Conservation (phyloP, 1,140 invertebrate genomes). For the Aculops lycopersici region DNA sequence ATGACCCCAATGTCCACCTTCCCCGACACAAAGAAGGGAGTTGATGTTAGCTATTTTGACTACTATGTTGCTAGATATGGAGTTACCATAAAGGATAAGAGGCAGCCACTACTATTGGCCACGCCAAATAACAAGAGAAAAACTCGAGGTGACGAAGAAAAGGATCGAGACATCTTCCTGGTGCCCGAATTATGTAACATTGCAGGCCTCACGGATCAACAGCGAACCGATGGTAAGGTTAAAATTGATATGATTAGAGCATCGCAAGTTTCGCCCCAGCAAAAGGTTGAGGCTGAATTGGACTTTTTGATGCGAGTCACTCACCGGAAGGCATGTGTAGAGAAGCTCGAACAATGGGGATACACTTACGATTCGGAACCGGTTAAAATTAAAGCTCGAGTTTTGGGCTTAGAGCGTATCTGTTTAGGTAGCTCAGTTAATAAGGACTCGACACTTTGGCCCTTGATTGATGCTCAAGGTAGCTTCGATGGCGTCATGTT, state of each 20-base stretch:
- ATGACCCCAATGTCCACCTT: no score
- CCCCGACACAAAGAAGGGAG: no score
- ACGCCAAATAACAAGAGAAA: slow-evolving; percentile 9
- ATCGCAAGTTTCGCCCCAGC: slow-evolving; percentile 26
- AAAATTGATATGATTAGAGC: slow-evolving; percentile 29
- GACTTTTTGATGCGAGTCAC: slow-evolving; percentile 13
- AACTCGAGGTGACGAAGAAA: not conserved
- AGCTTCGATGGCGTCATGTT: no score
- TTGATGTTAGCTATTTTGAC: no score
- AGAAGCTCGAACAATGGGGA: slow-evolving; percentile 18
- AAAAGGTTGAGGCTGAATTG: slow-evolving; percentile 1
- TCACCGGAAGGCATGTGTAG: slow-evolving; percentile 13
- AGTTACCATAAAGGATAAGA: slow-evolving; percentile 13
- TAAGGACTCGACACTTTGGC: no score
- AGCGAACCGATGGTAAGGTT: slow-evolving; percentile 9
- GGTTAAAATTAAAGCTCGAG: slow-evolving; percentile 15
- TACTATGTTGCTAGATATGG: slow-evolving; percentile 17
- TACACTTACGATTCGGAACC: slow-evolving; percentile 15
- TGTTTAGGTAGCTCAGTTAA: no score
- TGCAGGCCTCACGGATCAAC: slow-evolving; percentile 15
- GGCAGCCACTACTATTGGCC: slow-evolving; percentile 15
- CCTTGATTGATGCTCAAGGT: no score
- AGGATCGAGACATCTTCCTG: slow-evolving; percentile 10
- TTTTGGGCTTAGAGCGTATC: slow-evolving; percentile 15
- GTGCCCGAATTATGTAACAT: slow-evolving; percentile 16